Percentiles rank a stretch among this genome's conserved stretches.
These are phyloP conservation scores for Nomada ruficornis DNA, from an alignment of 2,888 invertebrate species.

Conservation along the genomic window DNA sequence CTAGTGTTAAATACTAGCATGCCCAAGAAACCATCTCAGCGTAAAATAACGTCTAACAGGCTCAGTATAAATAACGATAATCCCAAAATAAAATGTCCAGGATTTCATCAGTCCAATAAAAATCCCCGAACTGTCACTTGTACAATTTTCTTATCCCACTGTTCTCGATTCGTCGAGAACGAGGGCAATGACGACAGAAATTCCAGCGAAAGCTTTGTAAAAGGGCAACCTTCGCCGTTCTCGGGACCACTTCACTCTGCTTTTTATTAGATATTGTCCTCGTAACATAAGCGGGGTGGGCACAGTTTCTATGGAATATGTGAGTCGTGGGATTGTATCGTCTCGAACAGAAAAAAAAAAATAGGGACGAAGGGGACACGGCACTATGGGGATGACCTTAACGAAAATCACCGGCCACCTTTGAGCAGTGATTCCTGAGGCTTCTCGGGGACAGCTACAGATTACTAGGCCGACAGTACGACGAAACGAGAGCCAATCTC, in stretches of 20 bases:
- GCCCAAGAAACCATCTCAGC: neutral
- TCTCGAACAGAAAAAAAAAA: constrained; percentile 19
- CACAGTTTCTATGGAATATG: constrained; percentile 58
- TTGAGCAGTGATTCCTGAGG: constrained; percentile 44
- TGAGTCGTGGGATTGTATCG: constrained; percentile 65
- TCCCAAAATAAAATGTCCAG: constrained; percentile 48
- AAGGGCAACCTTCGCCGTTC: constrained; percentile 51
- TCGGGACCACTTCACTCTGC: constrained; percentile 66
- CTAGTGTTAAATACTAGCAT: neutral
- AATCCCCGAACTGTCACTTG: constrained; percentile 53
- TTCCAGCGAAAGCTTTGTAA: constrained; percentile 64
- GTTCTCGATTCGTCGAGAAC: constrained; percentile 22
- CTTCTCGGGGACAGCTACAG: constrained; percentile 62
- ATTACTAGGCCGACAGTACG: constrained; percentile 65
- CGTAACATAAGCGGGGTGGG: constrained; percentile 71
- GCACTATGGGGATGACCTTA: constrained; percentile 39
- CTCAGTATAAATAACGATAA: constrained; percentile 41
- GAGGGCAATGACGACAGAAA: constrained; percentile 40
- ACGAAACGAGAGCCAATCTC: constrained; percentile 78
- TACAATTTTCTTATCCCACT: constrained; percentile 45
- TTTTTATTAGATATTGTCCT: constrained; percentile 80
- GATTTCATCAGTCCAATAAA: constrained; percentile 54
- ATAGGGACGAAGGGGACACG: constrained; percentile 5
- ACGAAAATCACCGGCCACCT: constrained; percentile 60
- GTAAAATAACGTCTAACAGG: neutral